phyloP scores from a whole-genome alignment of 2,888 invertebrate genomes.

The Notocelia uddmanniana region DNA sequence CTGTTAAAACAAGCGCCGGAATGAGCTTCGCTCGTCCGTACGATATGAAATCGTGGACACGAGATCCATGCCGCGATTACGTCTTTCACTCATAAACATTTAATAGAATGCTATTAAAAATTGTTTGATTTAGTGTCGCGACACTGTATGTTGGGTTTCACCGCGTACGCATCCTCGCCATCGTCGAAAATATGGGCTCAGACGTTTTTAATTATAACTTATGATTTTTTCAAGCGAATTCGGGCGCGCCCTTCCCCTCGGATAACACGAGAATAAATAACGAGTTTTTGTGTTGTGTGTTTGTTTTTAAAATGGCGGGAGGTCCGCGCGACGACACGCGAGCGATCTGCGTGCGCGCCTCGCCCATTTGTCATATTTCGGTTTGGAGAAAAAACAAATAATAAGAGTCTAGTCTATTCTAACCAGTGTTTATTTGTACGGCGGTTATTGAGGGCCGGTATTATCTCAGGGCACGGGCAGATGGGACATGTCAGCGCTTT shows the following conservation, averaged over 20 bases:
- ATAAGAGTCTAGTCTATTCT: slow-evolving; percentile 72
- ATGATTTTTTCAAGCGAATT: slow-evolving; percentile 83
- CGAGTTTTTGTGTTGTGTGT: slow-evolving; percentile 83
- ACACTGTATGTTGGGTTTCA: slow-evolving; percentile 30
- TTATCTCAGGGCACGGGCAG: slow-evolving; percentile 76
- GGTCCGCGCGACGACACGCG: slow-evolving; percentile 85
- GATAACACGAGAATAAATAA: slow-evolving; percentile 84
- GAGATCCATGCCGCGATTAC: slow-evolving; percentile 69
- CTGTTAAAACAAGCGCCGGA: slow-evolving; percentile 82
- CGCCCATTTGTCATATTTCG: slow-evolving; percentile 85
- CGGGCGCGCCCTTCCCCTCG: slow-evolving; percentile 81
- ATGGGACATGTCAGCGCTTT: slow-evolving; percentile 71
- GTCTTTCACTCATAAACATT: slow-evolving; percentile 66
- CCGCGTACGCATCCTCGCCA: slow-evolving; percentile 17
- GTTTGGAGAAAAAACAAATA: slow-evolving; percentile 83
- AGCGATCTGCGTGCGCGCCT: slow-evolving; percentile 67
- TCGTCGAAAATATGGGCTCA: slow-evolving; percentile 53
- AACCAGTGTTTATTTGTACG: slow-evolving; percentile 80
- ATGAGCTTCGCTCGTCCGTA: slow-evolving; percentile 69
- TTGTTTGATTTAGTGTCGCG: slow-evolving; percentile 42
- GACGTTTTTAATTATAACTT: slow-evolving; percentile 84
- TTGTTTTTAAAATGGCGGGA: slow-evolving; percentile 86
- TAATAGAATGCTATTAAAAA: slow-evolving; percentile 55
- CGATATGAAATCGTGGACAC: slow-evolving; percentile 67
- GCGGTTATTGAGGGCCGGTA: slow-evolving; percentile 80